Percentiles rank a stretch among this genome's conserved stretches.
These are phyloP conservation scores for Elysia crispata DNA, from an alignment of 2,888 invertebrate genomes.

Conservation along the genomic window DNA sequence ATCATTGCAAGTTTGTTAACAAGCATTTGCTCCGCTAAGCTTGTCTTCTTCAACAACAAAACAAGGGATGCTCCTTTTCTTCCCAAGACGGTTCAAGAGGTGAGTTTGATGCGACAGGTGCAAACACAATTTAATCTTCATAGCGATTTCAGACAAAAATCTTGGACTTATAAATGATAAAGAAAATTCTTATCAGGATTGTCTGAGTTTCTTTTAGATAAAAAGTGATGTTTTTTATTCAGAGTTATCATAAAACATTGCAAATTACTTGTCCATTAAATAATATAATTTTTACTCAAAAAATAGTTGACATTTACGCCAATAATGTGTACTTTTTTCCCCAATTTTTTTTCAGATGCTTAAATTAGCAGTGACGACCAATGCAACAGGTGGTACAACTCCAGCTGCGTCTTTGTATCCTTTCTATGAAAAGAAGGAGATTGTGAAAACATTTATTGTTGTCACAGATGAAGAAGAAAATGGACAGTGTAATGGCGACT, in stretches of 20 bases:
- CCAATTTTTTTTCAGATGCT: slow-evolving; percentile 71
- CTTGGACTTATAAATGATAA: too few species aligned
- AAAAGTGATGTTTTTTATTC: too few species aligned
- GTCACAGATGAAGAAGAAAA: slow-evolving; percentile 78
- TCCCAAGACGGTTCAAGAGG: slow-evolving; percentile 73
- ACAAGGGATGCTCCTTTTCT: slow-evolving; percentile 67
- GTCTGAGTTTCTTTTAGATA: too few species aligned
- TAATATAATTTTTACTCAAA: too few species aligned
- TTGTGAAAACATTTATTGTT: slow-evolving; percentile 76
- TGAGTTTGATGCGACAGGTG: not conserved
- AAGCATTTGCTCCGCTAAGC: slow-evolving; percentile 73
- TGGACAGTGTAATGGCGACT: slow-evolving; percentile 52
- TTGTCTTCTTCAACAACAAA: slow-evolving; percentile 74
- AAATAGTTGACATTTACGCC: too few species aligned
- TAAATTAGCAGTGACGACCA: slow-evolving; percentile 70
- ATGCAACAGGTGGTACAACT: slow-evolving; percentile 69
- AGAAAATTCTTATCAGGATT: too few species aligned
- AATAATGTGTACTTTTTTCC: too few species aligned
- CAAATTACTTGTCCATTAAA: too few species aligned
- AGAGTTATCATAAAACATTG: too few species aligned
- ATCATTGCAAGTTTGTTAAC: slow-evolving; percentile 76
- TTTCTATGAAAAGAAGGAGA: slow-evolving; percentile 73
- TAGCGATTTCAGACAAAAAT: not conserved
- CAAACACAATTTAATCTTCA: not conserved
- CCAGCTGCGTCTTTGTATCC: slow-evolving; percentile 76